Evolutionary conservation across 2,797 vertebrate genomes (phyloP).

Genomic region (Anguilla megastoma): DNA sequence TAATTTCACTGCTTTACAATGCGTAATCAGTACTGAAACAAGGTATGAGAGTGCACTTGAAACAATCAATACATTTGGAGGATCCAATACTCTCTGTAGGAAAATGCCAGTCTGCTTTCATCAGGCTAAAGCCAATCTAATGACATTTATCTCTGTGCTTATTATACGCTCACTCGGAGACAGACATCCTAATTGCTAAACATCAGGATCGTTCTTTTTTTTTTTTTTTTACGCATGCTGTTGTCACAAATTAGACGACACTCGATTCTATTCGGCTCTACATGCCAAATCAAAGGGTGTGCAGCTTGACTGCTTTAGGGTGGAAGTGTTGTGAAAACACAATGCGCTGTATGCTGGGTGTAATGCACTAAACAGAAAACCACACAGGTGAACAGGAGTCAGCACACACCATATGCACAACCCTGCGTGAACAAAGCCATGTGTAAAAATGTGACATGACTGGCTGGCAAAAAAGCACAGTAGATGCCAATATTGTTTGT

Average conservation of each 20-base stretch:
- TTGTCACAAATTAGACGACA: background rate
- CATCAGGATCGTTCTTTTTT: background rate
- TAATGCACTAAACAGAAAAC: background rate
- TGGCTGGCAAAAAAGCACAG: background rate
- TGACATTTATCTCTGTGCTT: background rate
- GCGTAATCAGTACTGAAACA: no score
- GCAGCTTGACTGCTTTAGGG: background rate
- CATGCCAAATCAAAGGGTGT: background rate
- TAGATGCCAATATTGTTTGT: no score
- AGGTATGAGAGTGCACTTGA: background rate
- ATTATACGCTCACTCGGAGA: background rate
- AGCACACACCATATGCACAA: no score
- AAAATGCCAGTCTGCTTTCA: background rate
- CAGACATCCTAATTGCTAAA: background rate
- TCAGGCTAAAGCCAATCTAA: background rate
- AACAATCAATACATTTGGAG: background rate
- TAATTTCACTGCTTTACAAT: no score
- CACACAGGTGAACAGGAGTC: background rate
- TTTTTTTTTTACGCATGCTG: background rate
- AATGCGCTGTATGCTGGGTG: background rate
- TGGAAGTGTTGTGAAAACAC: background rate
- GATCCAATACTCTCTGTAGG: background rate
- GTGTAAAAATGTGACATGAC: background rate
- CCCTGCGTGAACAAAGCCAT: background rate
- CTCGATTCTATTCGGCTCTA: background rate